A percentile compares a stretch with the other conserved stretches of the same genome.
These are phyloP conservation scores for Galeopsomyia nigrocyanea DNA, from an alignment of 2,888 invertebrate genomes.

Conservation along the genomic window DNA sequence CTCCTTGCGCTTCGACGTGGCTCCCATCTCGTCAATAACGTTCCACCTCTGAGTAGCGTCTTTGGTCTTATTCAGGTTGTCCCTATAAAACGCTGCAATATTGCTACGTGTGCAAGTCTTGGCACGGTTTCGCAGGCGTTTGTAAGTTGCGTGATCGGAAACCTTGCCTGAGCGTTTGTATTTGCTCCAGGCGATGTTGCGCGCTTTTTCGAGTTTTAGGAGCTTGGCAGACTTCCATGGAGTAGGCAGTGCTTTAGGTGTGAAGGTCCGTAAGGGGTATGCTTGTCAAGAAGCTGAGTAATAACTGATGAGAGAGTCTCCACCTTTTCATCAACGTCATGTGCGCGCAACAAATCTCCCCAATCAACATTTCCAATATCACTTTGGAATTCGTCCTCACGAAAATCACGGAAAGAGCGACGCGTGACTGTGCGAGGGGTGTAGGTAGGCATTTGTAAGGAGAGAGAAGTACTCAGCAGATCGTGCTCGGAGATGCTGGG, in stretches of 20 bases:
- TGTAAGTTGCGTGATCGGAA: not conserved
- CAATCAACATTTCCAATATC: not conserved
- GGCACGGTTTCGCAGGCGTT: not conserved
- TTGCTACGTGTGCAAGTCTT: not conserved
- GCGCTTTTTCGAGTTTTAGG: not conserved
- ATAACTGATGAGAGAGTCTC: not conserved
- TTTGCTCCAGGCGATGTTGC: not conserved
- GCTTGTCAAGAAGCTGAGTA: not conserved
- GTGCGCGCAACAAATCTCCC: not conserved
- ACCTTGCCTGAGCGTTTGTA: not conserved
- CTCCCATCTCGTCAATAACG: not conserved
- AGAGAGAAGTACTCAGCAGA: not conserved
- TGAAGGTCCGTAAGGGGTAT: not conserved
- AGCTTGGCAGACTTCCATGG: not conserved
- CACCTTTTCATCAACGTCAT: not conserved
- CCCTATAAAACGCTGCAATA: not conserved
- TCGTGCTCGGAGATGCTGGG: constrained; percentile 6
- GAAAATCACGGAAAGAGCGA: not conserved
- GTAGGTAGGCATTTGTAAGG: not conserved
- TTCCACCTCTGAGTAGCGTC: not conserved
- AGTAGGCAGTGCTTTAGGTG: too few species aligned
- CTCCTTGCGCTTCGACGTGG: not conserved
- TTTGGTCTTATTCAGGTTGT: not conserved
- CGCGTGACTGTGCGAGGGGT: not conserved
- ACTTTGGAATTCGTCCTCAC: not conserved